A percentile compares a stretch with the other conserved stretches of the same genome.
phyloP scores from a whole-genome alignment of 2,888 invertebrate species.

The Epirrhoe tristata region DNA sequence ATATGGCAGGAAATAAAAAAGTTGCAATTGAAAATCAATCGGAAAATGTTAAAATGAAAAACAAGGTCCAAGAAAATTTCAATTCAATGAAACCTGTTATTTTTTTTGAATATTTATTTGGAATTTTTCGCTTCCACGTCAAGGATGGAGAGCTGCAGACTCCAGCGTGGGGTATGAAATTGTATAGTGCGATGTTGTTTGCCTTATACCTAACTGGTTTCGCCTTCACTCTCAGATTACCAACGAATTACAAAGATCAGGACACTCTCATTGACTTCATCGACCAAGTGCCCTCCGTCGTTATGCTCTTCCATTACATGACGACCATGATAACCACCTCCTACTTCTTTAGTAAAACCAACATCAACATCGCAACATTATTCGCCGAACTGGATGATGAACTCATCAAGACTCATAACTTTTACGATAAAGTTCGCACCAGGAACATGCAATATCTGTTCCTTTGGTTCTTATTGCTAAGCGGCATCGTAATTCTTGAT shows the following conservation, averaged over 20 bases:
- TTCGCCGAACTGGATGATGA: neutral
- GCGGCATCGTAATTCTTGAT: conserved; percentile 40
- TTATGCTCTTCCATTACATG: neutral
- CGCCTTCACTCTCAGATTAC: neutral
- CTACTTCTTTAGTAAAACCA: neutral
- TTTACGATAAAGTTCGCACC: conserved; percentile 42
- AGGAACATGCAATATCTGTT: conserved; percentile 42
- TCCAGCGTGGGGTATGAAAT: neutral
- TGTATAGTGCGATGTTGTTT: neutral
- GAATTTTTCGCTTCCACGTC: neutral
- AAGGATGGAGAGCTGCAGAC: neutral
- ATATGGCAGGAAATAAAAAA: conserved; percentile 11
- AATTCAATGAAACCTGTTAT: neutral
- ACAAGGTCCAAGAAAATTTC: neutral
- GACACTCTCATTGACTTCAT: neutral
- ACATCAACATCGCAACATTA: neutral
- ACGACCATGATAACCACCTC: neutral
- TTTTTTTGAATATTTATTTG: neutral
- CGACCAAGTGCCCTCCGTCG: neutral
- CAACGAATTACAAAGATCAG: neutral
- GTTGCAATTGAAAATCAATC: neutral
- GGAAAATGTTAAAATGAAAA: neutral
- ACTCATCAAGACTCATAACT: neutral
- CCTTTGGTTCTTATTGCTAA: conserved; percentile 42
- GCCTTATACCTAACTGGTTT: neutral